phyloP scores from a whole-genome alignment of 2,888 invertebrate species.

The Eremobia ochroleuca region DNA sequence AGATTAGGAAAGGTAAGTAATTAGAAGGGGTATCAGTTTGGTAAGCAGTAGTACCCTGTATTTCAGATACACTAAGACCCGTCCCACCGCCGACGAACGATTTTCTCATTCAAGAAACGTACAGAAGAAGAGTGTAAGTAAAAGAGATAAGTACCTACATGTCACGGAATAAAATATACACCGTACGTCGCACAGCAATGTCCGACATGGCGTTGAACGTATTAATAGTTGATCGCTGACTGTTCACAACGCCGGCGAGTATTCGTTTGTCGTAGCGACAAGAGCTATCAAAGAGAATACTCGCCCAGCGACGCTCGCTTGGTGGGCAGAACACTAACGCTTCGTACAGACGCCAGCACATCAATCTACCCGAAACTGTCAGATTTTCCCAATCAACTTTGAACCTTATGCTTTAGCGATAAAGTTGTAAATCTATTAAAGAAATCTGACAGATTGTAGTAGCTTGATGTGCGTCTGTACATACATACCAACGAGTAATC shows the following conservation, averaged over 20 bases:
- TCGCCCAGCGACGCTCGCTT: background rate
- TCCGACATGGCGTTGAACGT: too few species aligned
- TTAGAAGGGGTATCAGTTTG: background rate
- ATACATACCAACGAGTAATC: background rate
- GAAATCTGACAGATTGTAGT: too few species aligned
- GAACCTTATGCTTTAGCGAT: too few species aligned
- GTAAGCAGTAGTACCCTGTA: background rate
- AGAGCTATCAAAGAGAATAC: background rate
- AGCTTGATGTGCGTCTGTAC: too few species aligned
- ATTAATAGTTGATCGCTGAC: too few species aligned
- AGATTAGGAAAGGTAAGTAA: slow-evolving; percentile 22
- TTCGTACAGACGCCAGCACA: background rate
- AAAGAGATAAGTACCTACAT: too few species aligned
- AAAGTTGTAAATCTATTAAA: too few species aligned
- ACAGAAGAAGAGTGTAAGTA: background rate
- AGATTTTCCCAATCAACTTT: too few species aligned
- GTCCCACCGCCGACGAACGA: background rate
- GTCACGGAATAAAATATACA: too few species aligned
- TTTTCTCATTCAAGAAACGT: background rate
- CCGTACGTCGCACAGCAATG: too few species aligned
- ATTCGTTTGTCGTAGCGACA: background rate
- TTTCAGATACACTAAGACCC: background rate
- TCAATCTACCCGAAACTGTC: too few species aligned
- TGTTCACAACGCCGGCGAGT: background rate
- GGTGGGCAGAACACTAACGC: background rate